Evolutionary conservation across 2,797 vertebrate genomes (phyloP).

Genomic region (Artibeus lituratus): DNA sequence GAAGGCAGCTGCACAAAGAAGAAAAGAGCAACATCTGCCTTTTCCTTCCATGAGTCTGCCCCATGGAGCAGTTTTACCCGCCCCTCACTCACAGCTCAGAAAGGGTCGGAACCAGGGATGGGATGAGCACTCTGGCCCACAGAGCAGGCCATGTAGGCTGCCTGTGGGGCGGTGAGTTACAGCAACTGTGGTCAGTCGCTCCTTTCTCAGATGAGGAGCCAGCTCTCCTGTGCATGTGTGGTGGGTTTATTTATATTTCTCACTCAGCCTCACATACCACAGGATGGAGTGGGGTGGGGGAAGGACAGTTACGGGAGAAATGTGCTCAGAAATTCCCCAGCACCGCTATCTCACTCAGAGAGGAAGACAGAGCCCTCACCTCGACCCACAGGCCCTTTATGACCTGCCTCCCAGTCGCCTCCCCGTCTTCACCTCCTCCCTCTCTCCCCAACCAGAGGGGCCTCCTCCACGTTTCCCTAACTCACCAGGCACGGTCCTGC

Average conservation of each 20-base stretch:
- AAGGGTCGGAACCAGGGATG: background rate
- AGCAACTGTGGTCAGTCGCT: background rate
- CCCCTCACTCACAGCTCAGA: background rate
- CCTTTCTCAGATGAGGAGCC: background rate
- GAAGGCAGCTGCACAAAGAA: background rate
- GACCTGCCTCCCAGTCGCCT: background rate
- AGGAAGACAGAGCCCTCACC: constrained; percentile 34
- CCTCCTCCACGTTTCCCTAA: background rate
- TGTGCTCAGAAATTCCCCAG: background rate
- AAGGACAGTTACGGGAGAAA: background rate
- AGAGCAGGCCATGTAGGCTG: accelerated
- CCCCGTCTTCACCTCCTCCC: background rate
- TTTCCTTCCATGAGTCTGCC: background rate
- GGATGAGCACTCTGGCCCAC: background rate
- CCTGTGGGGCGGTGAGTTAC: background rate
- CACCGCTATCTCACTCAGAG: background rate
- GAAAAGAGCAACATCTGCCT: background rate
- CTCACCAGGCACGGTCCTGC: background rate
- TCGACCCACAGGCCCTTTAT: background rate
- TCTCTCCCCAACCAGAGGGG: background rate
- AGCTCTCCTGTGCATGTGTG: background rate
- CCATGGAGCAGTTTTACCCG: background rate
- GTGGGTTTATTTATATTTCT: constrained; percentile 31
- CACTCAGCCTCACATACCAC: constrained; percentile 18
- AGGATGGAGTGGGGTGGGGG: background rate